phyloP scores from a whole-genome alignment of 2,888 invertebrate species.

The Yponomeuta cagnagella region DNA sequence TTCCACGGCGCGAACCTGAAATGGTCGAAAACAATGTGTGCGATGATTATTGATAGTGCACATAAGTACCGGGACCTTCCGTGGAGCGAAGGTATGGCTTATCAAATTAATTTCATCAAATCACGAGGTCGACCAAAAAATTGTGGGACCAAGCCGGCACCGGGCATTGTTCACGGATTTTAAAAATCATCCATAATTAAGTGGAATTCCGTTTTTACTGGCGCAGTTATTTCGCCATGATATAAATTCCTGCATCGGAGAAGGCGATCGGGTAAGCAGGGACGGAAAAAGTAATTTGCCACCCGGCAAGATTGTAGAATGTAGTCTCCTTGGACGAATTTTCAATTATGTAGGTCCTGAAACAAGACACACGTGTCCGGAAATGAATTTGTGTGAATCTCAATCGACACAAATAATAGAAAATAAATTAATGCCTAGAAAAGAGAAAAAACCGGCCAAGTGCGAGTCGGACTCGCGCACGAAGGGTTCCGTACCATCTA shows the following conservation, averaged over 20 bases:
- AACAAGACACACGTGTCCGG: no score
- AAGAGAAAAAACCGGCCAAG: no score
- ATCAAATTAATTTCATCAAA: conserved; percentile 66
- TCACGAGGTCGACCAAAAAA: conserved; percentile 38
- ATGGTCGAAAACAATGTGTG: conserved; percentile 5
- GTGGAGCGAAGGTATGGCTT: conserved; percentile 26
- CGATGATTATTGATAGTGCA: conserved; percentile 14
- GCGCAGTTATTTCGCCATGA: conserved; percentile 53
- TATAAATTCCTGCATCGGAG: conserved; percentile 61
- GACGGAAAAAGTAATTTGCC: conserved; percentile 61
- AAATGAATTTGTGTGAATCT: no score
- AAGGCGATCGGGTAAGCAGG: conserved; percentile 35
- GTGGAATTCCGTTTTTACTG: conserved; percentile 67
- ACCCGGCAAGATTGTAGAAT: conserved; percentile 38
- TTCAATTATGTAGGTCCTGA: no score
- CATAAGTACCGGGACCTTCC: neutral
- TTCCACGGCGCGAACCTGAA: conserved; percentile 5
- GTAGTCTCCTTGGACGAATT: no score
- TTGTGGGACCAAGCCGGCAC: conserved; percentile 42
- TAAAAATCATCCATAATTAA: conserved; percentile 74
- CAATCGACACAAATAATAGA: no score
- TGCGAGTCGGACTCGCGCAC: no score
- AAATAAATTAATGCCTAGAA: no score
- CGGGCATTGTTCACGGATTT: conserved; percentile 74
- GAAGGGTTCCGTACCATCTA: no score